phyloP scores from a whole-genome alignment of 2,797 vertebrate species.

The Trematomus bernacchii region DNA sequence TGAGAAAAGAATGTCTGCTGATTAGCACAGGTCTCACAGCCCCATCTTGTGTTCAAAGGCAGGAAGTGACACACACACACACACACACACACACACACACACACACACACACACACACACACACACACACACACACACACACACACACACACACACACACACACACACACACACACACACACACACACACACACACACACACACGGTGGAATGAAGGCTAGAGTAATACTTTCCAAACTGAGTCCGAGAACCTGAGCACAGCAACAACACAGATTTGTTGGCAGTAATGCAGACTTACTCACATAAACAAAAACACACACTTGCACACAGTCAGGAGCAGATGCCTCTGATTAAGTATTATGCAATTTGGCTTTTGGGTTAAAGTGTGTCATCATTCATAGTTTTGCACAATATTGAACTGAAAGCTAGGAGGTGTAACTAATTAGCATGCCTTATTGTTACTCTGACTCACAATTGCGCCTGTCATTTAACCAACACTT shows the following conservation, averaged over 20 bases:
- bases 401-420: neutral
- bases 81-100: constrained; percentile 3
- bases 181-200: constrained; percentile 10
- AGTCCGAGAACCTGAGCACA: neutral
- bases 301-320: neutral
- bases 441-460: neutral
- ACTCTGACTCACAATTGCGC: neutral
- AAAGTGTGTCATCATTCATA: neutral
- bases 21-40: constrained; percentile 72
- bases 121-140: neutral
- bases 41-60: constrained; percentile 76
- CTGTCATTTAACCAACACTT: neutral
- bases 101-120: constrained; percentile 1
- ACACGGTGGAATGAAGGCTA: neutral
- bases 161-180: neutral
- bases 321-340: constrained; percentile 4
- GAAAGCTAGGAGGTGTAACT: neutral
- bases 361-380: neutral
- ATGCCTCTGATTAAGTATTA: constrained; percentile 1
- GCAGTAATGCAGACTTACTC: neutral
- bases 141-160: constrained; percentile 14
- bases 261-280: constrained; percentile 9
- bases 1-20: constrained; percentile 8
- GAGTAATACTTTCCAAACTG: neutral
- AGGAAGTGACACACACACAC: constrained; percentile 39